Percentiles rank a stretch among this genome's conserved stretches.
Evolutionary conservation across 2,888 invertebrate species (phyloP).

Genomic region (Ecdyonurus torrentis): DNA sequence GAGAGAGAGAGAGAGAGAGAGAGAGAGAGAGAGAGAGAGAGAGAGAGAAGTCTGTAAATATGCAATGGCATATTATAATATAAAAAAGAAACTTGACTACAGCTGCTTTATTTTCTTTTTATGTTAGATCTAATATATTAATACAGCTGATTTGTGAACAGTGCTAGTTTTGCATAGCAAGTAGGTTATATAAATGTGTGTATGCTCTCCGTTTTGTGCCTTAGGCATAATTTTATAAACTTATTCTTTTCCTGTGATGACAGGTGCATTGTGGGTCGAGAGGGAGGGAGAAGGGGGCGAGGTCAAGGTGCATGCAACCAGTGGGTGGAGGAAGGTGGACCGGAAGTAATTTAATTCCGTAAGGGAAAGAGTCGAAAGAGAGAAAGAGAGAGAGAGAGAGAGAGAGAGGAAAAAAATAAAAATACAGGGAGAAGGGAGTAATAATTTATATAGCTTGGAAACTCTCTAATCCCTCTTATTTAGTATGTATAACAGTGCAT

Average conservation of each 20-base stretch:
- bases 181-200: background rate
- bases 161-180: background rate
- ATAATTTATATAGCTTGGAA: background rate
- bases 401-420: background rate
- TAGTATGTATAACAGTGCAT: too few relatives aligned
- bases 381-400: background rate
- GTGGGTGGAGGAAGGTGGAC: background rate
- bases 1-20: background rate
- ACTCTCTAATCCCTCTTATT: background rate
- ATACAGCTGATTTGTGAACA: background rate
- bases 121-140: background rate
- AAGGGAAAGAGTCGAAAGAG: background rate
- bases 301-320: background rate
- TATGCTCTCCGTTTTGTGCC: background rate
- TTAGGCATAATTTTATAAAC: background rate
- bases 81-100: background rate
- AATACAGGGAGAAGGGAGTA: background rate
- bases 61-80: background rate
- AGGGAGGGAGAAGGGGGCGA: background rate
- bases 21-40: background rate
- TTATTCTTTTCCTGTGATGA: background rate
- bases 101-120: background rate
- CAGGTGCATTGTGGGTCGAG: background rate
- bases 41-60: background rate
- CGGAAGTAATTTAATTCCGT: background rate